Evolutionary conservation across 1,140 invertebrate genomes (phyloP), one percentile per base, ranked within the genome.

Genomic region (Teleopsis dalmanni): DNA sequence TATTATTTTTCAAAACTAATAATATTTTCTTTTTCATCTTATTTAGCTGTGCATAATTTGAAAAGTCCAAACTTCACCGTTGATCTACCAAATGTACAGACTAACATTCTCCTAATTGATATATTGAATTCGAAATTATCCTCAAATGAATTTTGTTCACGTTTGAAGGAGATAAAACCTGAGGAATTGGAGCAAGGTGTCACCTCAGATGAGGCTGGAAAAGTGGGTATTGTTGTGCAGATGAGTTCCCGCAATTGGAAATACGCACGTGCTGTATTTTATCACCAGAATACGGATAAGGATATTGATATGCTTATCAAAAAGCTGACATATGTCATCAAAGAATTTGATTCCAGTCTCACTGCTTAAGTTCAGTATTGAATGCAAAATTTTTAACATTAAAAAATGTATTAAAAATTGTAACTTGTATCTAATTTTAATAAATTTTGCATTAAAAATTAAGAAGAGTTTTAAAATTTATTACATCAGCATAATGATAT

Each of bases 71-170:
- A 51, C 44, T 22, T 51, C 36, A 26, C 27, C 1, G 82, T 91
- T 10, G 79, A 91, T 56, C 53, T 83, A n/a, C 63, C 74, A 5
- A 74, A 60, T 4, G 73, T 85, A 3, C 80, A 91, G 50, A 85
- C 84, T 1, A 94, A 94, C 59, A 93, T 94, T 50, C 63, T 92
- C 8, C 76, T 88, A 53, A 60, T 91, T 7, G 71, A 79, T 11
- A 67, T 88, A 2, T 66, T 75, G 41, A 64, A 72, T 1, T 50
- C 60, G 0, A 67, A 72, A 23, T 57, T 83, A 2, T 67, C 64
- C 1, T 72, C 81, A 3, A 60, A 54, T 44, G 70, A 79, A n/a
- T 78, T 90, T 47, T 70, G 76, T 44, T 34, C 75, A 2, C 74
- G 81, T 48, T 62, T 90, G 11, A 66, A 60, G 4, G 53, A 59